A percentile compares a stretch with the other conserved stretches of the same genome.
These are phyloP conservation scores for Hormiphora californensis DNA, from an alignment of 37 sponge, comb jelly and placozoan genomes.

Conservation along the genomic window DNA sequence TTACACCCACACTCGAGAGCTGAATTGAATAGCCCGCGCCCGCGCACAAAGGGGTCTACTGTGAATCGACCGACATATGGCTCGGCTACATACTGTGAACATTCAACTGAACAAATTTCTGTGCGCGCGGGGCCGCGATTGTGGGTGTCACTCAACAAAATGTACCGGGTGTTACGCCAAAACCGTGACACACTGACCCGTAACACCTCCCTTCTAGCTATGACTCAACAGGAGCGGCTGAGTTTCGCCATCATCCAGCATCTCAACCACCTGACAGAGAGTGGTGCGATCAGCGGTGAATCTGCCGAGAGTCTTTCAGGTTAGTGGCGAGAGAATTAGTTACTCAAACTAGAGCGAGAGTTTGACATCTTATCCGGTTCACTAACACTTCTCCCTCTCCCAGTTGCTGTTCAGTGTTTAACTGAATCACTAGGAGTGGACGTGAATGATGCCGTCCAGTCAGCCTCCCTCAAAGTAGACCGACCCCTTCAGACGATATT, in stretches of 20 bases:
- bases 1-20: no score
- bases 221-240: constrained; percentile 53
- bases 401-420: constrained; percentile 41
- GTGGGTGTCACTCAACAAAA: no score
- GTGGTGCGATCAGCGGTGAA: background rate
- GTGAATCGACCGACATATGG: background rate
- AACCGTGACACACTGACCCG: no score
- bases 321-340: no score
- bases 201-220: background rate
- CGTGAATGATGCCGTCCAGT: background rate
- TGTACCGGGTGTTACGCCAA: no score
- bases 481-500: background rate
- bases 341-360: no score
- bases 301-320: constrained; percentile 54
- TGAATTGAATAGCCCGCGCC: no score
- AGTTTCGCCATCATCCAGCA: background rate
- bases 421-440: constrained; percentile 29
- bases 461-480: constrained; percentile 11
- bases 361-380: no score
- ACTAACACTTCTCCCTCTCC: no score
- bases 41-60: constrained; percentile 53
- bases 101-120: constrained; percentile 49
- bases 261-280: background rate
- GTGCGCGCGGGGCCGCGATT: background rate
- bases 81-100: constrained; percentile 1